These are phyloP conservation scores for Amphimallon solstitiale DNA, from an alignment of 2,888 invertebrate genomes.

Conservation along the genomic window DNA sequence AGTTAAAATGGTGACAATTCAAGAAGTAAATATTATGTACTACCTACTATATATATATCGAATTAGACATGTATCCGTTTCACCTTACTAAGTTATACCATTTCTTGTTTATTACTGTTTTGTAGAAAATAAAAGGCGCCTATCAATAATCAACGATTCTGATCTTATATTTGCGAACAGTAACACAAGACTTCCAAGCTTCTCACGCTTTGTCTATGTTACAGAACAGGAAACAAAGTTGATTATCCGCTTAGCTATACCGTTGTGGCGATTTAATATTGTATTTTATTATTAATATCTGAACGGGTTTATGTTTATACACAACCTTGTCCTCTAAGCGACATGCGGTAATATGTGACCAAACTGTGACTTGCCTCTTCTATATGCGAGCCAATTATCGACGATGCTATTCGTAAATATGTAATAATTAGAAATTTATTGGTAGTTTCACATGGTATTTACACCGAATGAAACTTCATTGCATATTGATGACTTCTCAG, in stretches of 20 bases:
- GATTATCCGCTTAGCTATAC: conserved; percentile 37
- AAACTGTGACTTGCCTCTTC: no score
- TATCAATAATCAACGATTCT: conserved; percentile 11
- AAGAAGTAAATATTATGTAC: no score
- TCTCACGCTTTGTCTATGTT: conserved; percentile 23
- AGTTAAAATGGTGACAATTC: no score
- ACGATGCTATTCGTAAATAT: no score
- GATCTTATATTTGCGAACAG: conserved; percentile 7
- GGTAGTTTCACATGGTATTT: no score
- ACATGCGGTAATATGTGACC: not conserved
- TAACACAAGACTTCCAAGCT: conserved; percentile 11
- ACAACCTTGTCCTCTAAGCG: not conserved
- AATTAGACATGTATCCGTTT: no score
- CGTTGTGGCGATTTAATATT: conserved; percentile 16
- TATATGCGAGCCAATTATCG: not conserved
- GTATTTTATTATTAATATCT: conserved; percentile 20
- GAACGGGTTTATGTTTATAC: conserved; percentile 14
- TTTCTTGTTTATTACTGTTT: no score
- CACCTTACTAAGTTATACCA: no score
- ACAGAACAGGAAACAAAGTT: conserved; percentile 42
- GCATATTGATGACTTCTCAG: no score
- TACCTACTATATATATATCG: no score
- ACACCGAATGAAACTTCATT: no score
- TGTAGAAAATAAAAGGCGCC: conserved; percentile 24
- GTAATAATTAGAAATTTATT: no score